phyloP scores from a whole-genome alignment of 2,888 invertebrate species.

The Pyrrhia umbra region DNA sequence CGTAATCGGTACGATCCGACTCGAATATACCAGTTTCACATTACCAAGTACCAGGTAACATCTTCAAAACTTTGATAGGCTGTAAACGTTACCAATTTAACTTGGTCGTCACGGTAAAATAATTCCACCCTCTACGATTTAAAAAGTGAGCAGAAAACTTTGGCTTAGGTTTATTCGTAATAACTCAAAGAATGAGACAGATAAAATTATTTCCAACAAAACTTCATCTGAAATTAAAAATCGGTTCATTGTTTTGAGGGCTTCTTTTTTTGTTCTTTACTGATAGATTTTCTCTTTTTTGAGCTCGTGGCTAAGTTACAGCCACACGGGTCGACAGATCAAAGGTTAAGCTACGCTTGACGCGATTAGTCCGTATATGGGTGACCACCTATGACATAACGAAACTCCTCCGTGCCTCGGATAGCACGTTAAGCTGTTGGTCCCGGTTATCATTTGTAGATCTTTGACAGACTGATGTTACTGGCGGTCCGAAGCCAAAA shows the following conservation, averaged over 20 bases:
- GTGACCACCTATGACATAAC: too few species aligned
- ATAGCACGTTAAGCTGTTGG: too few species aligned
- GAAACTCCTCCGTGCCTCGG: too few species aligned
- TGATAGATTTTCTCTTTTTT: background rate
- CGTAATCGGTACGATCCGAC: background rate
- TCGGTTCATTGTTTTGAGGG: constrained; percentile 23
- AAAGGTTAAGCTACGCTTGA: too few species aligned
- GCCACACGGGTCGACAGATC: too few species aligned
- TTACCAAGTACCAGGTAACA: background rate
- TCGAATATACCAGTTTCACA: background rate
- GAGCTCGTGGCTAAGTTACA: too few species aligned
- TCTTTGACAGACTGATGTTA: too few species aligned
- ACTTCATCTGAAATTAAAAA: constrained; percentile 40
- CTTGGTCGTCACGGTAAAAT: constrained; percentile 43
- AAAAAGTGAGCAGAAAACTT: constrained; percentile 40
- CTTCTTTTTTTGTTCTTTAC: background rate
- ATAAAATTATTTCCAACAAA: constrained; percentile 37
- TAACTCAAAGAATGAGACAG: constrained; percentile 43
- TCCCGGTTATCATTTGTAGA: too few species aligned
- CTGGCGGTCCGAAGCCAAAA: too few species aligned
- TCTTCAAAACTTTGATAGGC: constrained; percentile 39
- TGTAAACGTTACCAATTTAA: constrained; percentile 50
- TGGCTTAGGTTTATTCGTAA: constrained; percentile 33
- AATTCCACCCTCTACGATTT: constrained; percentile 39
- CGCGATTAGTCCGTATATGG: too few species aligned